Conservation (phyloP, 2,797 vertebrate species). For the Gastrophryne carolinensis region DNA sequence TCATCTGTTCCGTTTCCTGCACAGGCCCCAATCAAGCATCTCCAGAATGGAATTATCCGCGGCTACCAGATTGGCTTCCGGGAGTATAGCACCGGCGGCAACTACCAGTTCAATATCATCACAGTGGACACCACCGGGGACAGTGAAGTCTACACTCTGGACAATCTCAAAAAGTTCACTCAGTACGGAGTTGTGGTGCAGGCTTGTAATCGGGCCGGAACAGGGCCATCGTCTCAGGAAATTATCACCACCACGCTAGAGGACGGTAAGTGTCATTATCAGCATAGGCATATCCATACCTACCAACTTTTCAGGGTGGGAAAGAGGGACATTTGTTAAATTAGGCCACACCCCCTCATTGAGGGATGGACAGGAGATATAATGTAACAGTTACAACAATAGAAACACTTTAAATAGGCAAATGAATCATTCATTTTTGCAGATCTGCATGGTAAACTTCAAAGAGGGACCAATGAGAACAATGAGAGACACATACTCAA, state of each 20-base stretch:
- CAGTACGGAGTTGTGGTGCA: conserved; percentile 98
- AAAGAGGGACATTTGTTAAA: too few species aligned
- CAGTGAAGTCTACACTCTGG: conserved; percentile 87
- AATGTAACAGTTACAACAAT: too few species aligned
- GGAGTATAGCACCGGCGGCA: conserved; percentile 93
- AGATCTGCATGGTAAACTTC: too few species aligned
- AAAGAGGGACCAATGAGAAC: too few species aligned
- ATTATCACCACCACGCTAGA: conserved; percentile 94
- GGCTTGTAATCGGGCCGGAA: conserved; percentile 93
- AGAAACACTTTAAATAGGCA: too few species aligned
- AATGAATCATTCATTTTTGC: too few species aligned
- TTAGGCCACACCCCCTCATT: too few species aligned
- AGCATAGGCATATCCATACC: too few species aligned
- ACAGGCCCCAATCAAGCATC: conserved; percentile 90
- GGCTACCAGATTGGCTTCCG: conserved; percentile 96
- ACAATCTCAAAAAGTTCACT: conserved; percentile 96
- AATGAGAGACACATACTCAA: too few species aligned
- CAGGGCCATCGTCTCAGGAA: conserved; percentile 96
- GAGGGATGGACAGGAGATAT: too few species aligned
- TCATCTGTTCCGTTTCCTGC: conserved; percentile 21
- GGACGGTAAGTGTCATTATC: conserved; percentile 81
- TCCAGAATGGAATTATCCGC: conserved; percentile 96
- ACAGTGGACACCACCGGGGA: conserved; percentile 93
- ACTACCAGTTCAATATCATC: conserved; percentile 96
- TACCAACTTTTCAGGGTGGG: too few species aligned